A percentile compares a stretch with the other conserved stretches of the same genome.
phyloP scores from a whole-genome alignment of 2,888 invertebrate species.

The Metacarcinus magister region DNA sequence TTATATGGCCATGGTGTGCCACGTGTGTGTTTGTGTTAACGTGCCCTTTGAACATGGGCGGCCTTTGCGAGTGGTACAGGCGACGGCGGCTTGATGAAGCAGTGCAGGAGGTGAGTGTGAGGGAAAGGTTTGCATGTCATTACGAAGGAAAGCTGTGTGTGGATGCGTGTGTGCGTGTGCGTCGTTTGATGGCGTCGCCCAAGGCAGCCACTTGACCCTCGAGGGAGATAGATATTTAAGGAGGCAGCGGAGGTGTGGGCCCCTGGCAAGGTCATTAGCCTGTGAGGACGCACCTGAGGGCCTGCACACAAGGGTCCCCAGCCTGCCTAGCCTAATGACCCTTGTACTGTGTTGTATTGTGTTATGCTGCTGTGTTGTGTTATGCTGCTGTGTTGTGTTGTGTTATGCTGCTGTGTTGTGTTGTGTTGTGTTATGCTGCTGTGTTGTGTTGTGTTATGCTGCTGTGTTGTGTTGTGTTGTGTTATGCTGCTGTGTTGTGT shows the following conservation, averaged over 20 bases:
- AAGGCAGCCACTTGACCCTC: not conserved
- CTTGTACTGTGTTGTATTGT: not conserved
- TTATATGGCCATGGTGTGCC: too few species aligned
- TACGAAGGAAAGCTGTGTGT: not conserved
- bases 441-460: too few species aligned
- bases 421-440: too few species aligned
- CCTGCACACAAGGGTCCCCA: not conserved
- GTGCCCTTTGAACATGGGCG: too few species aligned
- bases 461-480: not conserved
- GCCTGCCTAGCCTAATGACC: not conserved
- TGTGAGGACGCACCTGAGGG: not conserved
- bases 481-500: not conserved
- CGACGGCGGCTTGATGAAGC: not conserved
- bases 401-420: too few species aligned
- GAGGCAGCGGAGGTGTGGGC: slow-evolving; percentile 29
- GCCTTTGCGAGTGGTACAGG: not conserved
- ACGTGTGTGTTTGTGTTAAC: too few species aligned
- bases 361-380: not conserved
- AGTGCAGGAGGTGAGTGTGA: not conserved
- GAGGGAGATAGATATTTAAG: not conserved
- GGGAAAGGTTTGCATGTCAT: not conserved
- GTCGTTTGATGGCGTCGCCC: not conserved
- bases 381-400: too few species aligned
- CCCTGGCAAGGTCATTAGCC: not conserved
- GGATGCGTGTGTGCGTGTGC: not conserved